Evolutionary conservation across 2,888 invertebrate genomes (phyloP), one percentile per base, ranked within the genome.

Genomic region (Ophraella communa): DNA sequence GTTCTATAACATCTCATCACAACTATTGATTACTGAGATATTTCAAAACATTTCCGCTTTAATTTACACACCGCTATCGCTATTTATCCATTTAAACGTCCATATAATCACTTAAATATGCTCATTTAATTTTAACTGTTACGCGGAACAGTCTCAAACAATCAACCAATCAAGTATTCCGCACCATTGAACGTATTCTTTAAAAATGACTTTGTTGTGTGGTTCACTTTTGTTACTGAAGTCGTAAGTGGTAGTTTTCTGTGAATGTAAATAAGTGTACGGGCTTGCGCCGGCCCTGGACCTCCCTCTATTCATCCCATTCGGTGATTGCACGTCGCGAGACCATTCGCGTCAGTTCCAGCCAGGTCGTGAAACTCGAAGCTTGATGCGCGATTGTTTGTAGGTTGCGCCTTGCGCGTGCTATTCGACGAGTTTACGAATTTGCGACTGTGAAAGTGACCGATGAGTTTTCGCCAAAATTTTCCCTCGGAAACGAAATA

Each of bases 301-400:
- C 20, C 49, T 49, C 61, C 60, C 67, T 39, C 66, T 57, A 57
- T 64, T 63, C 39, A 45, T 42, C 27, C 23, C 53, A 62, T 66
- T 66, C 62, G 66, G 68, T 62, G 68, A 68, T 61, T 64, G 68
- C 66, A 42, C 44, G 51, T 58, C 64, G 53, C 27, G 45, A 56
- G 52, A 51, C 61, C 62, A 62, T 65, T 69, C 66, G 68, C 65
- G 70, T 73, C 68, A 73, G 73, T 73, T 67, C 67, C 65, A 69
- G 67, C 54, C 62, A 65, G 66, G 65, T 67, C 71, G 65, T 68
- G 66, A 68, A 66, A 64, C 57, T 49, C 42, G 23, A 23, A 54
- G 18, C 54, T 52, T 42, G 21, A 39, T 64, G 47, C 53, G 39
- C 59, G 58, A 45, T 59, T 59, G 23, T 49, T 27, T 54, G 57